A percentile compares a stretch with the other conserved stretches of the same genome.
phyloP scores from a whole-genome alignment of 2,888 invertebrate genomes.

The Isotomurus palustris region DNA sequence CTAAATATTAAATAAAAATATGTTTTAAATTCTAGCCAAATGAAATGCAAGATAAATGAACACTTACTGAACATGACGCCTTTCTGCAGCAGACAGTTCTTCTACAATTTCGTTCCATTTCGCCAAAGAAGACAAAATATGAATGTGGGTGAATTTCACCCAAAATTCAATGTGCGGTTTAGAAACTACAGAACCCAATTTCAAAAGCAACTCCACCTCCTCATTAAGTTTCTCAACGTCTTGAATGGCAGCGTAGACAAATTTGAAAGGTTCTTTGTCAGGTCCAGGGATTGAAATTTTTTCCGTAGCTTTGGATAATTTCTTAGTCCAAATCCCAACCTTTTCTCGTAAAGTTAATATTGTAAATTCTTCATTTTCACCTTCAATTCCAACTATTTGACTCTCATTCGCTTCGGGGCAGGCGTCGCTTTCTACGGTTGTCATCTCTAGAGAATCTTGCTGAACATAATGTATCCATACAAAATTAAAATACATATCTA shows the following conservation, averaged over 20 bases:
- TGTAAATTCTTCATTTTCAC: too few relatives aligned
- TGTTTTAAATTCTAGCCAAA: neutral
- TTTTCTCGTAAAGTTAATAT: too few relatives aligned
- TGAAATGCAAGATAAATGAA: conserved; percentile 2
- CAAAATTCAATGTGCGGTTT: conserved; percentile 18
- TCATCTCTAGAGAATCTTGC: too few relatives aligned
- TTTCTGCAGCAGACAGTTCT: conserved; percentile 34
- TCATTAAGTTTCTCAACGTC: conserved; percentile 9
- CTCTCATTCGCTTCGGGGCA: too few relatives aligned
- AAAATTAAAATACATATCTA: too few relatives aligned
- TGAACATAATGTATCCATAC: too few relatives aligned
- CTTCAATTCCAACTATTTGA: too few relatives aligned
- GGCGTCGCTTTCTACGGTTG: too few relatives aligned
- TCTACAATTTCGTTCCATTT: conserved; percentile 43
- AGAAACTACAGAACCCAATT: conserved; percentile 8
- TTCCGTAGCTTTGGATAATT: conserved; percentile 9
- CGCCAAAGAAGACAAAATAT: conserved; percentile 39
- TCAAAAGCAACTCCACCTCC: conserved; percentile 12
- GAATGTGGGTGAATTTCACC: conserved; percentile 36
- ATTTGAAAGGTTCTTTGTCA: conserved; percentile 35
- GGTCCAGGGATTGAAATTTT: conserved; percentile 18
- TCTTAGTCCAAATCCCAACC: conserved; percentile 21
- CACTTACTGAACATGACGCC: conserved; percentile 37
- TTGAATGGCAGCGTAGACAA: conserved; percentile 37
- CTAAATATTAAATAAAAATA: conserved; percentile 20